Evolutionary conservation across 2,888 invertebrate genomes (phyloP).

Genomic region (Sympetrum striolatum): DNA sequence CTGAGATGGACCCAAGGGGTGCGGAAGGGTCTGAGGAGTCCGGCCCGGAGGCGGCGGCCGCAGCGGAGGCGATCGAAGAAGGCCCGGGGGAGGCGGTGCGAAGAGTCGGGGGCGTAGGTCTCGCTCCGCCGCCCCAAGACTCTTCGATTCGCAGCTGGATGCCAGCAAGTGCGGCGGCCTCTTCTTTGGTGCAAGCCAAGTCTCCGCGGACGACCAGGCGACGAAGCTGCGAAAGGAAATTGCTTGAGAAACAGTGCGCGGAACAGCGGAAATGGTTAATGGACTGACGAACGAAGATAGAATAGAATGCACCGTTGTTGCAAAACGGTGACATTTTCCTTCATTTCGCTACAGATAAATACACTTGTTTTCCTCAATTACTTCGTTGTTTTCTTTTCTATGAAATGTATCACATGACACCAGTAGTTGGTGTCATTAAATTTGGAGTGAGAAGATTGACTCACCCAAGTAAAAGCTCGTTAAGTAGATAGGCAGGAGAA

Average conservation of each 20-base stretch:
- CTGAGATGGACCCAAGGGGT: conserved; percentile 55
- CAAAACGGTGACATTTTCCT: neutral
- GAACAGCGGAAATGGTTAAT: no score
- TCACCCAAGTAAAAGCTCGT: no score
- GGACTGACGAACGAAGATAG: neutral
- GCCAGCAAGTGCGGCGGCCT: conserved; percentile 68
- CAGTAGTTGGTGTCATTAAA: no score
- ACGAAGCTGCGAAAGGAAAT: conserved; percentile 62
- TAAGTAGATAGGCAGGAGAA: no score
- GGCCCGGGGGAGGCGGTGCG: conserved; percentile 47
- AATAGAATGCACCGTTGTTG: neutral
- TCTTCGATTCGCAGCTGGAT: conserved; percentile 69
- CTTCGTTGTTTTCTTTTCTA: no score
- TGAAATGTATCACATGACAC: no score
- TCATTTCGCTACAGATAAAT: no score
- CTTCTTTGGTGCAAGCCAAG: conserved; percentile 68
- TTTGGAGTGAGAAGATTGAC: no score
- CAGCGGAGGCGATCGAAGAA: conserved; percentile 27
- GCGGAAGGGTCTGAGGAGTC: conserved; percentile 49
- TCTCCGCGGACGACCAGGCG: conserved; percentile 66
- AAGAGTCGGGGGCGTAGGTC: conserved; percentile 43
- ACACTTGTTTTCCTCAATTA: no score
- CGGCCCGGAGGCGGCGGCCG: conserved; percentile 48
- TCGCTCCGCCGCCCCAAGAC: conserved; percentile 58
- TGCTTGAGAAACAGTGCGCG: no score